A percentile compares a stretch with the other conserved stretches of the same genome.
phyloP scores from a whole-genome alignment of 2,113 vertebrate species.

The Eleginops maclovinus region DNA sequence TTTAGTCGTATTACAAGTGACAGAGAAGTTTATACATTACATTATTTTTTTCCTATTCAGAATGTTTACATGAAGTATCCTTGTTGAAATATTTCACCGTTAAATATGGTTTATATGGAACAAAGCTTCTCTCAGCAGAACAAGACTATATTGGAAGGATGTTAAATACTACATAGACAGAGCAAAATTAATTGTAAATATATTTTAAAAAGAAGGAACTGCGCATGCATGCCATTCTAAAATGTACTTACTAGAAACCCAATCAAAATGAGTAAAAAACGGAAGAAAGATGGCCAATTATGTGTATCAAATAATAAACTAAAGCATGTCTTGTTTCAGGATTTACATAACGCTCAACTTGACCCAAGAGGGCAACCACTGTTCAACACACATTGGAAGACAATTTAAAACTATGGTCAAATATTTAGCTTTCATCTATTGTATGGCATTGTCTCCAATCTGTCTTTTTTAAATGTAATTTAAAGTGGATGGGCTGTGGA shows the following conservation, averaged over 20 bases:
- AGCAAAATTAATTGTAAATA: no score
- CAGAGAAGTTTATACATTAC: neutral
- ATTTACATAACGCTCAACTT: neutral
- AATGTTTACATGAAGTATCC: neutral
- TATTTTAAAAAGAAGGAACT: neutral
- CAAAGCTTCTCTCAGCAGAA: neutral
- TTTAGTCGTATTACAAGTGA: neutral
- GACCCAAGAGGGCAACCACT: neutral
- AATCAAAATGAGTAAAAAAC: neutral
- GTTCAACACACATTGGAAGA: neutral
- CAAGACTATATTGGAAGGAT: neutral
- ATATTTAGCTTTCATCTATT: conserved; percentile 8
- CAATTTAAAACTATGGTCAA: no score
- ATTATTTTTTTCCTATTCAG: neutral
- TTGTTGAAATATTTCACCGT: neutral
- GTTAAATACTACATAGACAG: neutral
- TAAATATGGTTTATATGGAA: neutral
- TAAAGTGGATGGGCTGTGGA: conserved; percentile 34
- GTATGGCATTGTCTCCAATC: conserved; percentile 8
- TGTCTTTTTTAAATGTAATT: conserved; percentile 13
- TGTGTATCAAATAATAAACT: neutral
- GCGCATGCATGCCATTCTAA: neutral
- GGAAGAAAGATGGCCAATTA: neutral
- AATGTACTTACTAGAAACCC: neutral
- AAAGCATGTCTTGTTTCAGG: neutral